Conservation (phyloP, 2,888 invertebrate species). For the Oasisia sp. region DNA sequence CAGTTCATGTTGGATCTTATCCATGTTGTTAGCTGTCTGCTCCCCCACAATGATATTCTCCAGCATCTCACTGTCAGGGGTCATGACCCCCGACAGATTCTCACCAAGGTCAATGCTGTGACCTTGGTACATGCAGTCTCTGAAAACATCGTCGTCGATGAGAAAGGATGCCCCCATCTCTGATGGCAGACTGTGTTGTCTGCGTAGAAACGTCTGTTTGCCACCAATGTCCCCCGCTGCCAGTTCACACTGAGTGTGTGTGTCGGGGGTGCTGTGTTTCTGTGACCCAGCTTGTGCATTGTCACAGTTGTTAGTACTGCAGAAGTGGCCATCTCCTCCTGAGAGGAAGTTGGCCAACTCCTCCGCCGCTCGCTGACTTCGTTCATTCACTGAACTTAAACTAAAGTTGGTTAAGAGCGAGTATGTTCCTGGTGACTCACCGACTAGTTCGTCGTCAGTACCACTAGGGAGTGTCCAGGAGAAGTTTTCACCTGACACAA, state of each 20-base stretch:
- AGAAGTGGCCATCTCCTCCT: neutral
- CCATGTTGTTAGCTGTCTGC: conserved; percentile 32
- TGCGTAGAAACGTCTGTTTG: neutral
- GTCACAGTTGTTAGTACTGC: neutral
- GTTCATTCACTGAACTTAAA: neutral
- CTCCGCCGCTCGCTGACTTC: neutral
- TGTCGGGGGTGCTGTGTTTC: neutral
- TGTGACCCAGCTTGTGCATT: neutral
- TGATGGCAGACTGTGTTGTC: neutral
- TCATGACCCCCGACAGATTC: conserved; percentile 29
- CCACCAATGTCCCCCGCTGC: neutral
- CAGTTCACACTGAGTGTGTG: neutral
- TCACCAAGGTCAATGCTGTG: conserved; percentile 39
- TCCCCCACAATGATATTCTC: conserved; percentile 3
- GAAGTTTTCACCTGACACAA: neutral
- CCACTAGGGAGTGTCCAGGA: neutral
- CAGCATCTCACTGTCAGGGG: conserved; percentile 25
- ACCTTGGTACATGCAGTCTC: conserved; percentile 27
- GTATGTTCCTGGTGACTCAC: neutral
- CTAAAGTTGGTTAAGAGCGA: conserved; percentile 4
- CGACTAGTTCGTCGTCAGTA: neutral
- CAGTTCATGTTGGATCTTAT: conserved; percentile 33
- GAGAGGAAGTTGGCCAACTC: neutral
- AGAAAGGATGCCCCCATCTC: neutral
- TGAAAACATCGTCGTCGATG: conserved; percentile 1